Percentiles rank a stretch among this genome's conserved stretches.
Conservation (phyloP, 2,797 vertebrate species). For the Perdix hodgsoniae region DNA sequence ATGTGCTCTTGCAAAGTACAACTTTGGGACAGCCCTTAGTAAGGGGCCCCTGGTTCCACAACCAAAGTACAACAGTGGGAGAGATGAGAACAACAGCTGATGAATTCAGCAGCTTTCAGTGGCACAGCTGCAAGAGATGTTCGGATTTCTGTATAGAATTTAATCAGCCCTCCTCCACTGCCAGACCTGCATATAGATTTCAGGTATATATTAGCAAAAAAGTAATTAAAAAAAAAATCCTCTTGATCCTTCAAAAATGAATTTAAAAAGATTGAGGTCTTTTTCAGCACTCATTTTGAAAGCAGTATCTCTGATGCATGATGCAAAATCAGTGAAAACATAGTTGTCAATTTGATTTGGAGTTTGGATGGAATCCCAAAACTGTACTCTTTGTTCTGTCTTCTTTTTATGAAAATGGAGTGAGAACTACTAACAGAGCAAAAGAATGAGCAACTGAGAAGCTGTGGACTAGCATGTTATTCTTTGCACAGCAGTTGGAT, state of each 20-base stretch:
- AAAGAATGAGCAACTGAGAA: neutral
- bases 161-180: neutral
- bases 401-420: neutral
- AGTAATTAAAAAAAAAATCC: neutral
- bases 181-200: neutral
- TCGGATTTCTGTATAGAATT: neutral
- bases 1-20: neutral
- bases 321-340: neutral
- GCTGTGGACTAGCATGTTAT: neutral
- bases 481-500: neutral
- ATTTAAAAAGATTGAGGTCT: neutral
- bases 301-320: neutral
- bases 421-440: neutral
- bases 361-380: neutral
- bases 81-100: neutral
- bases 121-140: neutral
- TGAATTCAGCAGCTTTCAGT: neutral
- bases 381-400: neutral
- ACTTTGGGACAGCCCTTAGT: neutral
- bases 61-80: neutral
- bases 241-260: neutral
- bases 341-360: neutral
- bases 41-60: neutral
- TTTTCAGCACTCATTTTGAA: neutral
- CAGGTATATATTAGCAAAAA: neutral